A percentile compares a stretch with the other conserved stretches of the same genome.
phyloP scores from a whole-genome alignment of 1,140 invertebrate genomes.

The Halotydeus destructor region DNA sequence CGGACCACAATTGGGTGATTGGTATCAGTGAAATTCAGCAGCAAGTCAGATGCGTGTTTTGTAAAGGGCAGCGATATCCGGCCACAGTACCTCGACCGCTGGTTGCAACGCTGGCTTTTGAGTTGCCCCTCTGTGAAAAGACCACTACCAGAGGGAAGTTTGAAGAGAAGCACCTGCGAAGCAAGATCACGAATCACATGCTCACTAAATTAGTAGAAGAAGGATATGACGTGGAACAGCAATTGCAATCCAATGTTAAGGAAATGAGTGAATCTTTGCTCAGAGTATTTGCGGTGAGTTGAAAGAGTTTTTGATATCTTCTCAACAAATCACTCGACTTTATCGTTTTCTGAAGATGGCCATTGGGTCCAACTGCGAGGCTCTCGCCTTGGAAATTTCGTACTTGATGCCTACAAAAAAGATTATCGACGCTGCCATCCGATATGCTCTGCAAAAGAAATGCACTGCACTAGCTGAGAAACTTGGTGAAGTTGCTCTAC shows the following conservation, averaged over 20 bases:
- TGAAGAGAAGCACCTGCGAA: conserved; percentile 22
- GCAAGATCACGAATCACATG: not conserved
- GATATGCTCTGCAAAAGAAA: conserved; percentile 55
- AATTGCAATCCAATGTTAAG: conserved; percentile 35
- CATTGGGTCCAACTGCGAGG: conserved; percentile 57
- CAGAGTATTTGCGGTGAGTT: conserved; percentile 62
- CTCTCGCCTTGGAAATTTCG: conserved; percentile 62
- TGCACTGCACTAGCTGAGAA: conserved; percentile 49
- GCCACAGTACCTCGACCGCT: conserved; percentile 60
- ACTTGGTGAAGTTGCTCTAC: conserved; percentile 23
- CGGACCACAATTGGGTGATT: conserved; percentile 60
- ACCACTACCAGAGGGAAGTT: conserved; percentile 54
- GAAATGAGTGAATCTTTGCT: conserved; percentile 50
- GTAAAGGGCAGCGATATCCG: conserved; percentile 67
- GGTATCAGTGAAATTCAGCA: conserved; percentile 49
- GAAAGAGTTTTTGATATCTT: conserved; percentile 7
- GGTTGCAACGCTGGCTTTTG: conserved; percentile 36
- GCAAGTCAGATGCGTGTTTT: conserved; percentile 52
- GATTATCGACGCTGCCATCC: conserved; percentile 56
- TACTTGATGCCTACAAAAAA: conserved; percentile 51
- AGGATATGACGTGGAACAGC: conserved; percentile 22
- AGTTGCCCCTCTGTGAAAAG: conserved; percentile 58
- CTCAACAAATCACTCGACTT: conserved; percentile 10
- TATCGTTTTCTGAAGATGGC: conserved; percentile 36
- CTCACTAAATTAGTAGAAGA: conserved; percentile 13